Conservation (phyloP, 1,140 invertebrate genomes). For the Drosophila subobscura region DNA sequence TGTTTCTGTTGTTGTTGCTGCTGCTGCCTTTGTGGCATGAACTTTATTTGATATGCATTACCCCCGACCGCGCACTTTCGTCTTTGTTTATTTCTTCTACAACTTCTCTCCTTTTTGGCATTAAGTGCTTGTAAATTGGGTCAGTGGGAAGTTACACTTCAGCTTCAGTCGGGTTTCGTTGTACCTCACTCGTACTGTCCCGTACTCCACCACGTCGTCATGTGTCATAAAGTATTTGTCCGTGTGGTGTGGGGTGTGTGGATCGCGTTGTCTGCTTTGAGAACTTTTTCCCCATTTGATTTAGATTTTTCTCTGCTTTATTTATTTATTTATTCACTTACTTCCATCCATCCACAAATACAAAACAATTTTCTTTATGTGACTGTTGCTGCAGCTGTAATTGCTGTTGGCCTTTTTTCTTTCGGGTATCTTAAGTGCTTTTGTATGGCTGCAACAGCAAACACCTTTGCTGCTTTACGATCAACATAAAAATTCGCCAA, state of each 20-base stretch:
- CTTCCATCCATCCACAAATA: constrained; percentile 48
- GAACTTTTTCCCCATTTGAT: constrained; percentile 57
- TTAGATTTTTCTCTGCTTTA: constrained; percentile 58
- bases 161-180: constrained; percentile 37
- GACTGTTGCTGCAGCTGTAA: constrained; percentile 12
- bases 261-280: constrained; percentile 32
- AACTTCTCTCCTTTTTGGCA: constrained; percentile 80
- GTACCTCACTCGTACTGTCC: constrained; percentile 10
- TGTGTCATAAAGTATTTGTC: constrained; percentile 80
- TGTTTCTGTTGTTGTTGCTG: constrained; percentile 33
- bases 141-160: constrained; percentile 82
- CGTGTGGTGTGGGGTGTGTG: constrained; percentile 1
- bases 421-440: constrained; percentile 43
- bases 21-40: constrained; percentile 50
- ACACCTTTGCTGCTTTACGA: constrained; percentile 39
- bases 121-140: constrained; percentile 83
- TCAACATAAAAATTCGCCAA: constrained; percentile 20
- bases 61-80: constrained; percentile 72
- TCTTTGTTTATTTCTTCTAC: constrained; percentile 82
- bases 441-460: constrained; percentile 14
- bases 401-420: constrained; percentile 10
- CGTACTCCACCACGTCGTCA: constrained; percentile 53
- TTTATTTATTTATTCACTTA: constrained; percentile 69
- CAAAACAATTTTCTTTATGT: constrained; percentile 16
- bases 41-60: constrained; percentile 82